These are phyloP conservation scores for Ophioninae sp. DNA, from an alignment of 2,888 invertebrate genomes.

Conservation along the genomic window DNA sequence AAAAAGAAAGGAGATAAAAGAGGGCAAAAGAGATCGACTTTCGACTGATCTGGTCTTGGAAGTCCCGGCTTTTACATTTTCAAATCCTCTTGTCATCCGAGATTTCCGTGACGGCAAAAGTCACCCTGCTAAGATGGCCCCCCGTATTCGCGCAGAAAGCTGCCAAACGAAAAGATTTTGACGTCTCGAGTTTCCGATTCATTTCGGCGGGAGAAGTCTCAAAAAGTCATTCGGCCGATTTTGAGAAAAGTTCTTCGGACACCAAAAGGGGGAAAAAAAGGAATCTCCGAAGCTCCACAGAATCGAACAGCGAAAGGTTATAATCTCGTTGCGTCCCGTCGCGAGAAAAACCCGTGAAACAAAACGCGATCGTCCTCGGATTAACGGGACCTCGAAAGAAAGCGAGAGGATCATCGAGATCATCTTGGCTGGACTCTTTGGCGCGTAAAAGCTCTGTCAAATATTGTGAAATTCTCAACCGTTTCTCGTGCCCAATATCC, in stretches of 20 bases:
- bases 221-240: constrained; percentile 53
- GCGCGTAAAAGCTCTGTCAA: constrained; percentile 66
- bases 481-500: constrained; percentile 37
- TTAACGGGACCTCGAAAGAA: constrained; percentile 42
- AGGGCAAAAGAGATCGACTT: background rate
- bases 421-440: constrained; percentile 49
- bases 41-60: constrained; percentile 14
- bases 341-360: constrained; percentile 61
- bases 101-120: constrained; percentile 16
- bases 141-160: constrained; percentile 14
- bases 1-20: background rate
- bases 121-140: constrained; percentile 1
- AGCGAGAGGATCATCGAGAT: constrained; percentile 54
- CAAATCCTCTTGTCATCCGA: constrained; percentile 30
- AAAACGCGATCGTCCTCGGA: constrained; percentile 55
- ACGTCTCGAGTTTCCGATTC: constrained; percentile 51
- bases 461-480: constrained; percentile 64
- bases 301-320: constrained; percentile 6
- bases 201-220: constrained; percentile 51
- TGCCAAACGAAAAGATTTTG: constrained; percentile 50
- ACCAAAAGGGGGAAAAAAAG: constrained; percentile 8
- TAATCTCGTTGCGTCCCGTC: constrained; percentile 59
- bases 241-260: constrained; percentile 23
- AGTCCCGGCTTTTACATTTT: constrained; percentile 1
- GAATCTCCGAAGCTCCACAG: constrained; percentile 5